A percentile compares a stretch with the other conserved stretches of the same genome.
These are phyloP conservation scores for Orius insidiosus DNA, from an alignment of 1,140 invertebrate genomes.

Conservation along the genomic window DNA sequence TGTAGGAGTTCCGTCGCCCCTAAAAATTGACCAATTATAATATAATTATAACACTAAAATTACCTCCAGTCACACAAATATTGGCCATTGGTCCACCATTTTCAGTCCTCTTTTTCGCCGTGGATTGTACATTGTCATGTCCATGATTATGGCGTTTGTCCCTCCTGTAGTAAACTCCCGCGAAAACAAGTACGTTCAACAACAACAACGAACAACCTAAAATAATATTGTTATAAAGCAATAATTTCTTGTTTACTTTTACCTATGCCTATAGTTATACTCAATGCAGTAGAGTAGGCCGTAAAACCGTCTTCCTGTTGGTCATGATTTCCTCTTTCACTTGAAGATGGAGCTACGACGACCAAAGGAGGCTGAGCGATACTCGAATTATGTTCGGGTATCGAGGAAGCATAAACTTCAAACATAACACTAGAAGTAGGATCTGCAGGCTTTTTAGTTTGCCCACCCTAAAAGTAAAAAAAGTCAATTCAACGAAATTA, in stretches of 20 bases:
- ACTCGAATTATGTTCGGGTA: slow-evolving; percentile 14
- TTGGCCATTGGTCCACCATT: slow-evolving; percentile 20
- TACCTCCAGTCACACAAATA: slow-evolving; percentile 19
- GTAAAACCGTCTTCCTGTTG: slow-evolving; percentile 69
- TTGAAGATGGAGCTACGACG: slow-evolving; percentile 20
- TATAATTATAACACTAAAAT: not conserved
- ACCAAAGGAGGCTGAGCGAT: slow-evolving; percentile 19
- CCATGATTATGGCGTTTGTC: slow-evolving; percentile 43
- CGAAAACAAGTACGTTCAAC: slow-evolving; percentile 80
- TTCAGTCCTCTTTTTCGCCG: slow-evolving; percentile 17
- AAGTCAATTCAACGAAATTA: too few relatives aligned
- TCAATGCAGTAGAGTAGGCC: slow-evolving; percentile 71
- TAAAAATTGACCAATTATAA: slow-evolving; percentile 7
- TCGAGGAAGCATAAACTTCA: slow-evolving; percentile 8
- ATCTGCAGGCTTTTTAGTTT: slow-evolving; percentile 27
- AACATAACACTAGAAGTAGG: slow-evolving; percentile 10
- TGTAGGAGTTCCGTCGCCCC: slow-evolving; percentile 20
- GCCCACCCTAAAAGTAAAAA: too few relatives aligned
- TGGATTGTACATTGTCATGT: slow-evolving; percentile 15
- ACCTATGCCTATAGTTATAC: slow-evolving; percentile 87
- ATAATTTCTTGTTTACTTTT: not conserved
- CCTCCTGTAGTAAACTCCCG: slow-evolving; percentile 84
- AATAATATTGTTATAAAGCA: not conserved
- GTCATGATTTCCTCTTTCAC: slow-evolving; percentile 21
- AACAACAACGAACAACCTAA: slow-evolving; percentile 18